phyloP scores from a whole-genome alignment of 1,140 invertebrate species.

The Ladona fulva region DNA sequence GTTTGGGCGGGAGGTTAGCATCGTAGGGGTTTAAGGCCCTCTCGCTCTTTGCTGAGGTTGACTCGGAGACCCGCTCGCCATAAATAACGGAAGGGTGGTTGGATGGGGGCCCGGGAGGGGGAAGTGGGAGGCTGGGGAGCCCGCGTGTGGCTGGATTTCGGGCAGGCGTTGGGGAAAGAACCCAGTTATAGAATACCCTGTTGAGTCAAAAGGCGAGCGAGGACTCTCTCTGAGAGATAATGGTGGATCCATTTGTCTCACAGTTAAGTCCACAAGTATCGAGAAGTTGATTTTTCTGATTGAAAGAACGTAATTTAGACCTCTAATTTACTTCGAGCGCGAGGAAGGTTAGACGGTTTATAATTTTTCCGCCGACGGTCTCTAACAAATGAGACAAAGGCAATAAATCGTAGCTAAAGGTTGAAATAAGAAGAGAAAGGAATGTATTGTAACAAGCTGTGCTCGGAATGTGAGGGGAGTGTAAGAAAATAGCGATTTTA shows the following conservation, averaged over 20 bases:
- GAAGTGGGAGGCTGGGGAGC: not conserved
- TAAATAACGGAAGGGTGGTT: slow-evolving; percentile 9
- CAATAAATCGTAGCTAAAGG: no score
- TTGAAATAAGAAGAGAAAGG: no score
- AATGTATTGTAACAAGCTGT: no score
- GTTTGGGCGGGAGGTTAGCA: not conserved
- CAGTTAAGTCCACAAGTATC: not conserved
- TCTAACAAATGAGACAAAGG: no score
- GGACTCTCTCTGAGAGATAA: not conserved
- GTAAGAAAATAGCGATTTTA: no score
- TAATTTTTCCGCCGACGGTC: no score
- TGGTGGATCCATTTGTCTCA: not conserved
- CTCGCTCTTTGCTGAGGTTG: not conserved
- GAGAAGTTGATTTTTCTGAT: no score
- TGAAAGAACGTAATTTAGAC: no score
- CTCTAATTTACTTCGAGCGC: no score
- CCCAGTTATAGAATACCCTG: slow-evolving; percentile 4
- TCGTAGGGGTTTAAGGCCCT: not conserved
- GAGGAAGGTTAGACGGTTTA: no score
- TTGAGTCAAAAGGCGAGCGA: not conserved
- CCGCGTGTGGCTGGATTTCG: not conserved
- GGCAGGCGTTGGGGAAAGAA: slow-evolving; percentile 1
- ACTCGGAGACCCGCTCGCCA: not conserved
- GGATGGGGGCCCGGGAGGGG: not conserved
- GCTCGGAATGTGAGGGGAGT: no score